These are phyloP conservation scores for Pandemis corylana DNA, from an alignment of 2,888 invertebrate species.

Conservation along the genomic window DNA sequence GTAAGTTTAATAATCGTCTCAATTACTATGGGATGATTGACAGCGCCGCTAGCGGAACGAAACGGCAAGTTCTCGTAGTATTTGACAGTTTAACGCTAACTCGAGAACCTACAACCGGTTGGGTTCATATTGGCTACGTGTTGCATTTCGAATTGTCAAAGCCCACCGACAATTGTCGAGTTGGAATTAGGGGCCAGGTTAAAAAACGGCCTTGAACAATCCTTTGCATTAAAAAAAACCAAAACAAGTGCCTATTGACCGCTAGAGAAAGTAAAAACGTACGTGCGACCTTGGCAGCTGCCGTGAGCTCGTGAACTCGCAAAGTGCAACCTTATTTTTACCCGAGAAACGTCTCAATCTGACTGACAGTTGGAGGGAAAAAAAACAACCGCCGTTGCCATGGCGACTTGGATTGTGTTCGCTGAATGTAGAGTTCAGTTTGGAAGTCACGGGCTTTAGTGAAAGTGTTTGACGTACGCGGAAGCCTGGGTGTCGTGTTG, in stretches of 20 bases:
- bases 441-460: slow-evolving; percentile 16
- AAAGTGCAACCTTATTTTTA: slow-evolving; percentile 29
- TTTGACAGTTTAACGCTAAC: too few relatives aligned
- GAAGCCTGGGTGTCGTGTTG: slow-evolving; percentile 12
- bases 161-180: too few relatives aligned
- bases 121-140: too few relatives aligned
- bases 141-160: too few relatives aligned
- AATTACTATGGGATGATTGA: too few relatives aligned
- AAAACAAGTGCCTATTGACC: slow-evolving; percentile 38
- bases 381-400: not conserved
- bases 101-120: too few relatives aligned
- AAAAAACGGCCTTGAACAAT: slow-evolving; percentile 38
- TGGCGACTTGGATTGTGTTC: not conserved
- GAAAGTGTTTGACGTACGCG: slow-evolving; percentile 37
- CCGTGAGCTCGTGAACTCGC: not conserved
- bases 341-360: slow-evolving; percentile 17
- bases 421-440: not conserved
- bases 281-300: slow-evolving; percentile 37
- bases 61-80: too few relatives aligned
- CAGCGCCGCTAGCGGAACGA: too few relatives aligned
- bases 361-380: slow-evolving; percentile 12
- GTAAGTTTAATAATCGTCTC: too few relatives aligned
- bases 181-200: not conserved
- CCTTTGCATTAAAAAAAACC: slow-evolving; percentile 30
- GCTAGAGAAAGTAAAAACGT: slow-evolving; percentile 38